These are phyloP conservation scores for Psittacula cyanocephala DNA, from an alignment of 2,113 vertebrate genomes.

Conservation along the genomic window DNA sequence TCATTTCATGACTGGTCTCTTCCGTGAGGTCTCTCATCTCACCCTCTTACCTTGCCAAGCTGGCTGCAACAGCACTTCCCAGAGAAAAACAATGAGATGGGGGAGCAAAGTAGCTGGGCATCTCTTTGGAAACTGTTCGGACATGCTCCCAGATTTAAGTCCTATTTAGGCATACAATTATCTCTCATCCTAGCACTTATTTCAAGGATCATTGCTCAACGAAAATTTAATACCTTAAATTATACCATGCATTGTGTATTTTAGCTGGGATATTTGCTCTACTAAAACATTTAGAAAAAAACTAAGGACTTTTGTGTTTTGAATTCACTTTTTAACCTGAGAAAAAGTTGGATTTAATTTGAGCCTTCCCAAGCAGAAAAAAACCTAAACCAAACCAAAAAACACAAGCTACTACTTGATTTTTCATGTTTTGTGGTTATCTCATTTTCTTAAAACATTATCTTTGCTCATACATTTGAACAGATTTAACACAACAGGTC, in stretches of 20 bases:
- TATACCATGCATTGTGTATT: background rate
- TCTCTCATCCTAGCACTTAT: background rate
- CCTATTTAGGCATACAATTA: background rate
- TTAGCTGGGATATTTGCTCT: background rate
- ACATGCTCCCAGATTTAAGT: background rate
- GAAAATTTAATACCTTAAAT: background rate
- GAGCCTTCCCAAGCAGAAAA: background rate
- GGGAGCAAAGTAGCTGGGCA: background rate
- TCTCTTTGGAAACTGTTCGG: background rate
- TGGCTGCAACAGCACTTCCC: background rate
- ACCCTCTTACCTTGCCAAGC: background rate
- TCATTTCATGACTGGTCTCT: background rate
- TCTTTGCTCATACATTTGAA: background rate
- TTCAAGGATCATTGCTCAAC: background rate
- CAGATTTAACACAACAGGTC: background rate
- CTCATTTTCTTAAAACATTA: background rate
- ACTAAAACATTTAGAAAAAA: background rate
- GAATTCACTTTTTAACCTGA: background rate
- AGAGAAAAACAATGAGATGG: background rate
- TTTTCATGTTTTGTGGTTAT: background rate
- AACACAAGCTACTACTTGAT: background rate
- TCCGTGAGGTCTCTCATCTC: background rate
- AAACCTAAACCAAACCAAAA: fast-evolving
- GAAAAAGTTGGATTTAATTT: background rate
- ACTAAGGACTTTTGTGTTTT: background rate